Evolutionary conservation across 2,888 invertebrate species (phyloP), one percentile per base, ranked within the genome.

Genomic region (Nomada fucata): DNA sequence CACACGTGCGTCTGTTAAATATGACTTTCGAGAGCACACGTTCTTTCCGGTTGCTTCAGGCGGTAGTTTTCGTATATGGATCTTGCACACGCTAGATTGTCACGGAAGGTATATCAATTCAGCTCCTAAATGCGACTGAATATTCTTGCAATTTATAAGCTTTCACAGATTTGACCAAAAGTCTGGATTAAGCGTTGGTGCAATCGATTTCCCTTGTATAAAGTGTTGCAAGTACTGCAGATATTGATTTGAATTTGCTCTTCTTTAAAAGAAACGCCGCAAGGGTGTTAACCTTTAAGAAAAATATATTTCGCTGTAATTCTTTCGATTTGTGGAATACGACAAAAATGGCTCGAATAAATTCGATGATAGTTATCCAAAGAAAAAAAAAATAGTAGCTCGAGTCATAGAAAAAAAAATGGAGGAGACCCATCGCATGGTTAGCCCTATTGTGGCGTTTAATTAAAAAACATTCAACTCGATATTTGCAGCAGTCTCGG

Each of bases 1-100:
- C 86, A 72, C 76, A 57, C 68, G 78, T 76, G 73, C 47, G 20
- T 76, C 69, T 67, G 76, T 86, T 86, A 86, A 86, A 84, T 72
- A 71, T 76, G 64, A 81, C 84, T 80, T 79, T 69, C 44, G 60
- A 60, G 59, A 61, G 76, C 29, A 52, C 44, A 64, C 63, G 53
- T 61, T 52, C 59, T 15, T 42, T n/a, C 7, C 42, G 4, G 63
- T 52, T n/a, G 77, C 18, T 67, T 11, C 20, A 26, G 42, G 23
- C 42, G 20, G 65, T 67, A 20, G 52, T 57, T 69, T 73, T 73
- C 52, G 26, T 26, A 68, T 59, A 64, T 64, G 23, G 29, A 65
- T 64, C 44, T 42, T 52, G 7, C 61, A 61, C 52, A n/a, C 42
- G 18, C 23, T 10, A 18, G 71, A 61, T 71, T 70, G 52, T 20